A percentile compares a stretch with the other conserved stretches of the same genome.
Evolutionary conservation across 92 coral and sea anemone genomes (phyloP).

Genomic region (Bergia sp.): DNA sequence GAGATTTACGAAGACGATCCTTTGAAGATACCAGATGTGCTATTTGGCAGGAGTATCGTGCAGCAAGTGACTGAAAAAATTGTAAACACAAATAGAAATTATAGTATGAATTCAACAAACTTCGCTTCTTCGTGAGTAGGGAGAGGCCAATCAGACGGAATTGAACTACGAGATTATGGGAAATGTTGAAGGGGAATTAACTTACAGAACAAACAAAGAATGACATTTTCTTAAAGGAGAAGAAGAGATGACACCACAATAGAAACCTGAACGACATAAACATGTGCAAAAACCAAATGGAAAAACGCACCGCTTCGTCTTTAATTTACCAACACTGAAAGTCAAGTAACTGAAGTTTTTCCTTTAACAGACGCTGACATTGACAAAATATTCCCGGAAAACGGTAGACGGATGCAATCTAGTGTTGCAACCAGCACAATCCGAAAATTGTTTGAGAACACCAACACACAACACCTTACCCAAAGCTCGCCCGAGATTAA

Average conservation of each 20-base stretch:
- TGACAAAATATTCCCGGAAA: no score
- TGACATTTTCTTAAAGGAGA: not conserved
- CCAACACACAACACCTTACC: no score
- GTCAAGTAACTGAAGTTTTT: not conserved
- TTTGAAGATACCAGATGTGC: not conserved
- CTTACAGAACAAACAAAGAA: not conserved
- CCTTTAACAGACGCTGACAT: not conserved
- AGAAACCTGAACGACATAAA: not conserved
- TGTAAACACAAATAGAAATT: not conserved
- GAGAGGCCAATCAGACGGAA: not conserved
- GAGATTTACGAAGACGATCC: not conserved
- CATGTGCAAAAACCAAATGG: not conserved
- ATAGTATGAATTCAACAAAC: no score
- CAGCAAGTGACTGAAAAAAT: not conserved
- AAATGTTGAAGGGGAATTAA: no score
- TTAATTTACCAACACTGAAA: not conserved
- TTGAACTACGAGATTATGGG: not conserved
- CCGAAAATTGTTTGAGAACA: no score
- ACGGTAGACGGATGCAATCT: no score
- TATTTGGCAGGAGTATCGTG: not conserved
- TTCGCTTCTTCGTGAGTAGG: not conserved
- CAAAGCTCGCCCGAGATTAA: no score
- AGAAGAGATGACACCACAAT: not conserved
- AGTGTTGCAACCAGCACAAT: no score
- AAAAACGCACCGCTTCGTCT: not conserved